These are phyloP conservation scores for Notoglanidium macrostoma DNA, from an alignment of 2,797 vertebrate genomes.

Conservation along the genomic window DNA sequence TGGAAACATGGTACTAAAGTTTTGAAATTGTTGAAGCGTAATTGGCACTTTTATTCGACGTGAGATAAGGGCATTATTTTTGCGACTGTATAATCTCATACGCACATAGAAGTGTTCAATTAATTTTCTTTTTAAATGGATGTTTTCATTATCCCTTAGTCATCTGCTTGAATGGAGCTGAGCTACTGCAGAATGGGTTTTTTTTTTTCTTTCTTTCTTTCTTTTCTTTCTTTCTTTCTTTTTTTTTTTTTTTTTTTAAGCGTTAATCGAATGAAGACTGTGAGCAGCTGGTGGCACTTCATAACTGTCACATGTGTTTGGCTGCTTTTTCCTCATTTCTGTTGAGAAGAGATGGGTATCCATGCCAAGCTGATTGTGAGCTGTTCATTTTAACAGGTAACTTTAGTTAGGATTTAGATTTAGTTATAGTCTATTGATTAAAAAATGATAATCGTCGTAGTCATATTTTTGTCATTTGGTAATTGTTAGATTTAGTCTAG, in stretches of 20 bases:
- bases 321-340: conserved; percentile 8
- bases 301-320: conserved; percentile 5
- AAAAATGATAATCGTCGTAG: background rate
- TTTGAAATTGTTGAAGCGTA: background rate
- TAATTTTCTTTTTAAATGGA: conserved; percentile 1
- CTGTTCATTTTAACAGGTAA: background rate
- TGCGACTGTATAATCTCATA: background rate
- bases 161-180: conserved; percentile 13
- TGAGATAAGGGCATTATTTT: background rate
- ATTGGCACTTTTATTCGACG: background rate
- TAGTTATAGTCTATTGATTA: background rate
- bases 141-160: conserved; percentile 12
- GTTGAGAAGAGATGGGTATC: background rate
- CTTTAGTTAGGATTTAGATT: background rate
- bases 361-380: conserved; percentile 1
- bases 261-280: conserved; percentile 24
- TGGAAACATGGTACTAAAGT: background rate
- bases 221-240: background rate
- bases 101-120: background rate
- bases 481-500: background rate
- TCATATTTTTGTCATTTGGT: background rate
- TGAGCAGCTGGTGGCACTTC: conserved; percentile 6
- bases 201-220: background rate
- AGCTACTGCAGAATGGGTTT: background rate
- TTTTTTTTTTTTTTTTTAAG: background rate